phyloP scores from a whole-genome alignment of 2,797 vertebrate species.

The Onychomys torridus region DNA sequence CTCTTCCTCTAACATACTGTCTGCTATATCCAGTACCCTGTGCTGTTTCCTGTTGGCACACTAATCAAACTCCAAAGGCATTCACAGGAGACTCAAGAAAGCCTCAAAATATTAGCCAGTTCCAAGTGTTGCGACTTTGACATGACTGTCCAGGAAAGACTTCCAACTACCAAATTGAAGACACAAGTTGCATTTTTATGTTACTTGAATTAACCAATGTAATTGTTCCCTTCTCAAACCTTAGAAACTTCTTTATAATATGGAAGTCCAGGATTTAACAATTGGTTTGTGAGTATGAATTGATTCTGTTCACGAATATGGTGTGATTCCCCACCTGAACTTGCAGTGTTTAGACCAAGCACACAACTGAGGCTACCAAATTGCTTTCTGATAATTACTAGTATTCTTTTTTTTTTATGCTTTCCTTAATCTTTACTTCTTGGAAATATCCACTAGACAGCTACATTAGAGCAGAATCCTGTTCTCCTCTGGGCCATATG shows the following conservation, averaged over 20 bases:
- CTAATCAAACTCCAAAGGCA: not conserved
- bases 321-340: constrained; percentile 11
- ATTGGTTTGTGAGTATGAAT: not conserved
- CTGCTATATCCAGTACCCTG: not conserved
- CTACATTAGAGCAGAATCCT: not conserved
- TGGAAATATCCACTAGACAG: not conserved
- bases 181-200: not conserved
- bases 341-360: not conserved
- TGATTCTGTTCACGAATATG: not conserved
- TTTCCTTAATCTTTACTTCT: not conserved
- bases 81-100: not conserved
- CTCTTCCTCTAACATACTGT: not conserved
- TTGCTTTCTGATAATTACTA: not conserved
- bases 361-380: not conserved
- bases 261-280: not conserved
- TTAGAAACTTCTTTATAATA: not conserved
- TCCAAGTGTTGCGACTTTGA: not conserved
- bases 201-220: constrained; percentile 50
- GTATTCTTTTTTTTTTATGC: not conserved
- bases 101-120: not conserved
- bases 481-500: not conserved
- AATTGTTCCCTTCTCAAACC: not conserved
- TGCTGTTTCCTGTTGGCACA: not conserved
- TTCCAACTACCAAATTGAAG: constrained; percentile 7
- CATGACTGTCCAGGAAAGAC: not conserved